Percentiles rank a stretch among this genome's conserved stretches.
Conservation (phyloP, 2,113 vertebrate genomes). For the Sialia sialis region DNA sequence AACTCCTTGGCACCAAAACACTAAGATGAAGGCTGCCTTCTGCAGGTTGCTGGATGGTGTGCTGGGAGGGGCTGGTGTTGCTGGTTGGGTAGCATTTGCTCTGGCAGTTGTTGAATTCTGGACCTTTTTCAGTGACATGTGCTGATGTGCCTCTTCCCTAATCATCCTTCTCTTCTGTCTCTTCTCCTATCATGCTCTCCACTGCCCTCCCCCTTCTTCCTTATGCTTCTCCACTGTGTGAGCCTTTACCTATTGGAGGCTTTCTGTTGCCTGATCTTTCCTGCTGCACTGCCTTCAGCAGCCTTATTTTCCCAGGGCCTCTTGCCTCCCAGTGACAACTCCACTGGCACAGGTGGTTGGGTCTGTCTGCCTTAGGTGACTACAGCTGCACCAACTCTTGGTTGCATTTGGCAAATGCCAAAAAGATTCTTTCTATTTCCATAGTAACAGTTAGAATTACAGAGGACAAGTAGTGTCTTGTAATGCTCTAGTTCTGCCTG, state of each 20-base stretch:
- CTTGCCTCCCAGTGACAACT: not conserved
- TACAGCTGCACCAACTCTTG: not conserved
- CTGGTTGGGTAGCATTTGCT: not conserved
- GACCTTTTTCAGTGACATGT: not conserved
- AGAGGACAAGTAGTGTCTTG: not conserved
- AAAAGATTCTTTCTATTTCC: not conserved
- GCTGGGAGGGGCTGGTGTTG: not conserved
- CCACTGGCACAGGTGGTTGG: not conserved
- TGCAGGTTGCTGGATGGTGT: not conserved
- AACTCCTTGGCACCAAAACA: not conserved
- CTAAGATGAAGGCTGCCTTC: not conserved
- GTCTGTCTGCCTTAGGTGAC: not conserved
- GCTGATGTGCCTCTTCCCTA: fast-evolving
- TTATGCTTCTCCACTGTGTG: not conserved
- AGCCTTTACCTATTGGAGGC: fast-evolving
- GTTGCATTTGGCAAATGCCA: not conserved
- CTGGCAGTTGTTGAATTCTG: not conserved
- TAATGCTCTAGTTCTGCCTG: not conserved
- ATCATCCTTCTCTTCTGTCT: not conserved
- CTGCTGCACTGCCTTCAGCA: not conserved
- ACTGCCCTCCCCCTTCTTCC: not conserved
- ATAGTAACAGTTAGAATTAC: not conserved
- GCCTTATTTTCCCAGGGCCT: not conserved
- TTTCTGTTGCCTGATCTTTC: not conserved
- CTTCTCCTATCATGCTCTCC: not conserved